Conservation (phyloP, 2,113 vertebrate species). For the Osmerus mordax region DNA sequence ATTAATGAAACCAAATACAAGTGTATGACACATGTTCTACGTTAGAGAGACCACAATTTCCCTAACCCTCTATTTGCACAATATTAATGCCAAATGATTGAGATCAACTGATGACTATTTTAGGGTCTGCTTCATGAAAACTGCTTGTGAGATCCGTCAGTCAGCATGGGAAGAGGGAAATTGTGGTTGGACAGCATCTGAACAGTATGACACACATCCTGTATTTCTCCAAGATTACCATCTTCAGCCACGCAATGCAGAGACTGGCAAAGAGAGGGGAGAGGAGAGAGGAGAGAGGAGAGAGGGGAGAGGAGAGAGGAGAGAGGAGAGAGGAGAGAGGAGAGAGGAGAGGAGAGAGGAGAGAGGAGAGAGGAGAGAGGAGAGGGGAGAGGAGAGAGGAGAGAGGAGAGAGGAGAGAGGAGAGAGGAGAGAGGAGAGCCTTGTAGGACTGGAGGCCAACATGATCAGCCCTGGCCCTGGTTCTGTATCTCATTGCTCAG, state of each 20-base stretch:
- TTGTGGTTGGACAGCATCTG: no score
- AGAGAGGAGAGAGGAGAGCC: background rate
- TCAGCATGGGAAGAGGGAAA: no score
- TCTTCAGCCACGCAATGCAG: background rate
- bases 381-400: background rate
- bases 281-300: background rate
- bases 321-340: background rate
- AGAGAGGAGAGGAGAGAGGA: background rate
- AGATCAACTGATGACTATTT: no score
- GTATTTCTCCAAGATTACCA: no score
- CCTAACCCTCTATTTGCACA: no score
- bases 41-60: no score
- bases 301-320: background rate
- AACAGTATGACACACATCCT: no score
- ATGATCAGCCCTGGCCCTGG: background rate
- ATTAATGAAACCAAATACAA: no score
- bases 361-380: background rate
- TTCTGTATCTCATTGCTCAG: background rate
- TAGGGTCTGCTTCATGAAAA: no score
- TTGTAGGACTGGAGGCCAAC: background rate
- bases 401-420: background rate
- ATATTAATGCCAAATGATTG: no score
- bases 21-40: no score
- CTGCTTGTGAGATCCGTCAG: no score
- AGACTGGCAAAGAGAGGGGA: background rate